Base-by-base conservation (phyloP, 2,797 vertebrate genomes). In the Enoplosus armatus region DNA sequence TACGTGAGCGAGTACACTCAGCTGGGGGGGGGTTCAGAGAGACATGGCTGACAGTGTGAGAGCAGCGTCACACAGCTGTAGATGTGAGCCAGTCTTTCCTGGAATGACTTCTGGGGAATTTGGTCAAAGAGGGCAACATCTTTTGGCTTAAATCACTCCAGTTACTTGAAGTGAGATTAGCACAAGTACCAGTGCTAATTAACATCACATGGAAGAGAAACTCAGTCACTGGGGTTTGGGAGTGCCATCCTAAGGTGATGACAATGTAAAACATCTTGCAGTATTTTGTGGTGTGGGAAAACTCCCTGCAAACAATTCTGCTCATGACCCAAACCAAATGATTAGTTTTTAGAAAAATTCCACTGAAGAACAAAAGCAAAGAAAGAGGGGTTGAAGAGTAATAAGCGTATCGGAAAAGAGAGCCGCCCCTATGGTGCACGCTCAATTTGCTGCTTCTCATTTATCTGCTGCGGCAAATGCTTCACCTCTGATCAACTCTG, bases 231-330 rank as follows among this genome's bases (percentile, higher is more conserved):
- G 84, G 79, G 81, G 75, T 87, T 90, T 83, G 69, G 66, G 86
- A 90, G 87, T 85, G 77, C 81, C 84, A 85, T 76, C 75, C 72
- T 76, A 88, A 92, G 91, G 93, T 93, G 93, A 90, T 92, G 93
- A 93, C 92, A 94, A 33, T 87, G 77, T 64, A 48, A 80, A 90
- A 95, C 93, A 95, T 94, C 93, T 95, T 95, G 93, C 81, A 94
- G 89, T 86, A 62, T 90, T 94, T 94, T 94, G 93, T 75, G 92
- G 93, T 90, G 80, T 87, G 86, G 91, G 85, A 87, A 94, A 93
- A 89, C 82, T 87, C 66, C 75, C 78, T 83, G 83, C 83, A 89
- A 93, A 91, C 86, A 91, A 87, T 91, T 92, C 79, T 73, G 62
- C 56, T 73, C 59, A 54, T 71, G 82, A 82, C 54, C 80, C 65